These are phyloP conservation scores for Synergus itoensis DNA, from an alignment of 2,888 invertebrate genomes.

Conservation along the genomic window DNA sequence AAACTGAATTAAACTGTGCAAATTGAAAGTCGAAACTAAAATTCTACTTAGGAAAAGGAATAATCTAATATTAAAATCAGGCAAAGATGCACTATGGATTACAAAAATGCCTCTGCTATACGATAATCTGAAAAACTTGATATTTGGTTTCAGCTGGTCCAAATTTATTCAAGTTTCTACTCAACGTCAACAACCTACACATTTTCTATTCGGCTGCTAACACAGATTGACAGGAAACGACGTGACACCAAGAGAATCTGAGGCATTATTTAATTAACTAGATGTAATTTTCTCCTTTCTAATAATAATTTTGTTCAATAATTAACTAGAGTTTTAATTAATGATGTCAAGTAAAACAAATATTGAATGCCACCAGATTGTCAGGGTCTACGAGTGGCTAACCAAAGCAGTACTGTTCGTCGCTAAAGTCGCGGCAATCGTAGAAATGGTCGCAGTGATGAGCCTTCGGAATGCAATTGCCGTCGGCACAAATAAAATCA, in stretches of 20 bases:
- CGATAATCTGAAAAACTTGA: constrained; percentile 52
- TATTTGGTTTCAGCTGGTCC: constrained; percentile 55
- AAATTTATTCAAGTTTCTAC: constrained; percentile 63
- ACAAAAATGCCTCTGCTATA: constrained; percentile 57
- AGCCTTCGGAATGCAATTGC: constrained; percentile 87
- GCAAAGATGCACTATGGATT: constrained; percentile 73
- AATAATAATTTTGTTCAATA: not conserved
- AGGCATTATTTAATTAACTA: constrained; percentile 52
- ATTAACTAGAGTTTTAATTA: not conserved
- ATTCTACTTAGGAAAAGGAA: constrained; percentile 62
- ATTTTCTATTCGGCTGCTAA: constrained; percentile 72
- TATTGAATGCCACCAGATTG: constrained; percentile 64
- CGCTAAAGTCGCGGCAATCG: constrained; percentile 94
- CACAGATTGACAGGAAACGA: constrained; percentile 72
- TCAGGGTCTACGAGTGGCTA: constrained; percentile 76
- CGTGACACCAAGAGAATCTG: constrained; percentile 70
- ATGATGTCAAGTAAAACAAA: not conserved
- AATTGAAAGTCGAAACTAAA: constrained; percentile 45
- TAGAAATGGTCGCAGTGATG: constrained; percentile 93
- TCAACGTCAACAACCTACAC: constrained; percentile 70
- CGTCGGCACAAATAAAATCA: constrained; percentile 82
- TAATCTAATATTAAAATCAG: constrained; percentile 63
- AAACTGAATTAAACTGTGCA: not conserved
- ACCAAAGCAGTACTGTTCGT: constrained; percentile 92
- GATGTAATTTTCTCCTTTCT: not conserved